Percentiles rank a stretch among this genome's conserved stretches.
phyloP scores from a whole-genome alignment of 1,140 invertebrate species.

The Zaprionus ornatus region DNA sequence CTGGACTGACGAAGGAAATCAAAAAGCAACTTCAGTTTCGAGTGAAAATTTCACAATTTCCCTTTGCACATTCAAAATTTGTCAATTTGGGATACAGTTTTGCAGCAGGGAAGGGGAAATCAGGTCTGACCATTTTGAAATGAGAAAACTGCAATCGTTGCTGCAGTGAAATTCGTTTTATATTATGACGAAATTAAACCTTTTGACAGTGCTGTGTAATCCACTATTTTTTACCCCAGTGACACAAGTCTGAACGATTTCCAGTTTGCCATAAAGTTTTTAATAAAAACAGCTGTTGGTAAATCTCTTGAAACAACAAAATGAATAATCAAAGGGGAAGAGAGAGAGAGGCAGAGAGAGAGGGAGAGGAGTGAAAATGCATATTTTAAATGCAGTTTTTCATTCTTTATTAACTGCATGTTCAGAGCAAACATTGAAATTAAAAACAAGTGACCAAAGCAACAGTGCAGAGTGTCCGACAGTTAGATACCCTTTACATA shows the following conservation, averaged over 20 bases:
- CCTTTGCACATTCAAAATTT: neutral
- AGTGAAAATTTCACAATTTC: constrained; percentile 6
- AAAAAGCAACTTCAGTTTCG: neutral
- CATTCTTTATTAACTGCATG: neutral
- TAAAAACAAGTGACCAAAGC: constrained; percentile 11
- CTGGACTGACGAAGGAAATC: constrained; percentile 18
- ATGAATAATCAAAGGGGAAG: constrained; percentile 8
- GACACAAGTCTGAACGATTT: neutral
- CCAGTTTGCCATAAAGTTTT: neutral
- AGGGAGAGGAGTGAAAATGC: constrained; percentile 22
- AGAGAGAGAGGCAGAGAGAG: neutral
- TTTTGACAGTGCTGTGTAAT: neutral
- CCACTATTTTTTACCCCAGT: neutral
- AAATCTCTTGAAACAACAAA: constrained; percentile 29
- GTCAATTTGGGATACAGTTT: neutral
- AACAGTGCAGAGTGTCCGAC: neutral
- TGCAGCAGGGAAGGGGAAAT: neutral
- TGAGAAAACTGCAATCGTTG: too few relatives aligned
- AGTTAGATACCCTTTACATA: neutral
- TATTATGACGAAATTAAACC: too few relatives aligned
- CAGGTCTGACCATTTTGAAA: neutral
- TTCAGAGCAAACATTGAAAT: constrained; percentile 39
- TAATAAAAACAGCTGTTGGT: constrained; percentile 14
- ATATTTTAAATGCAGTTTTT: constrained; percentile 16
- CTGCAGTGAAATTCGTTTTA: neutral